Evolutionary conservation across 2,113 vertebrate genomes (phyloP).

Genomic region (Lepus timidus): DNA sequence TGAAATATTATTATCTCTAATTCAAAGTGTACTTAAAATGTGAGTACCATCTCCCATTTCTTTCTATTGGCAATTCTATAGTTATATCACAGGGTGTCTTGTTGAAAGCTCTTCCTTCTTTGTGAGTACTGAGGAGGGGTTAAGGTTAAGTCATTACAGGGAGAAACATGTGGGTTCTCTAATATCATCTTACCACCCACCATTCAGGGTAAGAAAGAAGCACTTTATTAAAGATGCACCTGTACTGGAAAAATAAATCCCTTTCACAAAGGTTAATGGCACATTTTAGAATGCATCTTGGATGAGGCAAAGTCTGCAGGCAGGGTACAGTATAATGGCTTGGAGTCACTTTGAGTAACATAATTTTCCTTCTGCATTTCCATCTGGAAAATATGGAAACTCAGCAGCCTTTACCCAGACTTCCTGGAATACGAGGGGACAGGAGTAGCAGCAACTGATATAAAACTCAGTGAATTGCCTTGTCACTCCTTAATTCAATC

Average conservation of each 20-base stretch:
- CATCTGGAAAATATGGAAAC: background rate
- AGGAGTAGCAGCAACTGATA: background rate
- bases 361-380: background rate
- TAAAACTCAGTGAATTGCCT: background rate
- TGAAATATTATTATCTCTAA: background rate
- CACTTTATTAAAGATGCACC: background rate
- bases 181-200: background rate
- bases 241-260: background rate
- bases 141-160: background rate
- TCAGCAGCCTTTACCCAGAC: background rate
- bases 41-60: background rate
- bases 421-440: background rate
- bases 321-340: background rate
- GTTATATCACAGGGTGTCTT: background rate
- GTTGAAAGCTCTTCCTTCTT: background rate
- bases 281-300: background rate
- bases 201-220: background rate
- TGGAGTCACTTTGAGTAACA: background rate
- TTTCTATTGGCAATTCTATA: background rate
- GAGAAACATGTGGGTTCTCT: background rate
- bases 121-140: background rate
- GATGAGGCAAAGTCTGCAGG: background rate
- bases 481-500: constrained; percentile 60
- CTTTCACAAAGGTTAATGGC: background rate
- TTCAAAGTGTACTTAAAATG: background rate